Evolutionary conservation across 2,797 vertebrate species (phyloP).

Genomic region (Lepidocolaptes lacrymiger): DNA sequence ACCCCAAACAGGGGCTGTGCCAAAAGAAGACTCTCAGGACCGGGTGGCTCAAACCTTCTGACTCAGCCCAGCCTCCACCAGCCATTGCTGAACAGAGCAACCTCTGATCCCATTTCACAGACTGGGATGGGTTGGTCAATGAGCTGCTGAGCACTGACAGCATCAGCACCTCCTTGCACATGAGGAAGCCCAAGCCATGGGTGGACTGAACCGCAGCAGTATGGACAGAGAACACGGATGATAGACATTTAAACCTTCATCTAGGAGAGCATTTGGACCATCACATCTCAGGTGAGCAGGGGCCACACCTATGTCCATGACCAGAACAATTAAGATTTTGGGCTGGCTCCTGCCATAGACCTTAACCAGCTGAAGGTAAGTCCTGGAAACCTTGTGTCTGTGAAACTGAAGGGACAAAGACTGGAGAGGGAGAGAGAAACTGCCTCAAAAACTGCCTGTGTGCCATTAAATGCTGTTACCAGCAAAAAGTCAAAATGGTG

Average conservation of each 20-base stretch:
- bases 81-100: neutral
- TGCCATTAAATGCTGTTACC: slow-evolving; percentile 50
- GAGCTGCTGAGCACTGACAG: neutral
- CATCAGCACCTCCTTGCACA: neutral
- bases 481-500: slow-evolving; percentile 21
- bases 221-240: rapidly evolving
- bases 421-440: neutral
- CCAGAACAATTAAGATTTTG: neutral
- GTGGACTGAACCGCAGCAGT: neutral
- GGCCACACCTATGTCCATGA: neutral
- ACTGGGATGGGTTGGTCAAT: rapidly evolving
- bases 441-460: slow-evolving; percentile 1
- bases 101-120: neutral
- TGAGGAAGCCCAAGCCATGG: neutral
- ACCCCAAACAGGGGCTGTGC: neutral
- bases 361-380: neutral
- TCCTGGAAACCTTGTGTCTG: neutral
- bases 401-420: neutral
- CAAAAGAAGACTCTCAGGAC: neutral
- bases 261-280: neutral
- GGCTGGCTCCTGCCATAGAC: neutral
- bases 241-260: neutral
- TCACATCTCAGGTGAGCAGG: neutral
- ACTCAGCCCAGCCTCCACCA: neutral
- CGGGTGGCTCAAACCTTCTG: rapidly evolving